Conservation (phyloP, 2,113 vertebrate species). For the Tauraco erythrolophus region DNA sequence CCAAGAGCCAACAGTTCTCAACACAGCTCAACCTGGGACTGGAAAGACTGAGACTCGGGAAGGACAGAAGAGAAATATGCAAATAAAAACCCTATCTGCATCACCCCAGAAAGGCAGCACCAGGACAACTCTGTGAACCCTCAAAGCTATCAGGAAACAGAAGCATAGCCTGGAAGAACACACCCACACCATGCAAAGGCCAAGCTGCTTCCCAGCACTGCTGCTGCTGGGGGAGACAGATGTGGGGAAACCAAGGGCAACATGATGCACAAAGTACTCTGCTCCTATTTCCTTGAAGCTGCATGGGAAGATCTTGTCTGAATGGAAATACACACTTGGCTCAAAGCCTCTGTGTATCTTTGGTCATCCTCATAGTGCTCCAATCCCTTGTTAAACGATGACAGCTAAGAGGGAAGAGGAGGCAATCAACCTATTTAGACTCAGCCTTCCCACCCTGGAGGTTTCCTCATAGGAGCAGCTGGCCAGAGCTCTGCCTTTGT, state of each 20-base stretch:
- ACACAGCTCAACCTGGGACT: neutral
- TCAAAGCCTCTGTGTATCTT: neutral
- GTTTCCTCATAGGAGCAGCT: constrained; percentile 21
- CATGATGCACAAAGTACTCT: neutral
- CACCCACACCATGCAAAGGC: neutral
- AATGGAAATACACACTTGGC: neutral
- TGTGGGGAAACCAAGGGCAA: neutral
- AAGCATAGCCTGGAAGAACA: neutral
- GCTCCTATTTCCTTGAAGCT: neutral
- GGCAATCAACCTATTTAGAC: neutral
- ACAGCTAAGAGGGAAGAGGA: neutral
- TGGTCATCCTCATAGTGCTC: neutral
- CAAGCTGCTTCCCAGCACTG: neutral
- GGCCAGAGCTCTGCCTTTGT: constrained; percentile 29
- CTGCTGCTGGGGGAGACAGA: neutral
- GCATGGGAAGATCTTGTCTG: neutral
- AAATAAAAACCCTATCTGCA: neutral
- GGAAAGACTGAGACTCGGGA: neutral
- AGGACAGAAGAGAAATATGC: neutral
- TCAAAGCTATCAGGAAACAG: neutral
- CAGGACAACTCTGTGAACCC: neutral
- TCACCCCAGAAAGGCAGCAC: neutral
- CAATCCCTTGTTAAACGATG: neutral
- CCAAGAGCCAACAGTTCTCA: neutral
- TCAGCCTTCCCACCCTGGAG: neutral